Percentiles rank a stretch among this genome's conserved stretches.
Conservation (phyloP, 2,797 vertebrate species). For the Rhabdomys pumilio region DNA sequence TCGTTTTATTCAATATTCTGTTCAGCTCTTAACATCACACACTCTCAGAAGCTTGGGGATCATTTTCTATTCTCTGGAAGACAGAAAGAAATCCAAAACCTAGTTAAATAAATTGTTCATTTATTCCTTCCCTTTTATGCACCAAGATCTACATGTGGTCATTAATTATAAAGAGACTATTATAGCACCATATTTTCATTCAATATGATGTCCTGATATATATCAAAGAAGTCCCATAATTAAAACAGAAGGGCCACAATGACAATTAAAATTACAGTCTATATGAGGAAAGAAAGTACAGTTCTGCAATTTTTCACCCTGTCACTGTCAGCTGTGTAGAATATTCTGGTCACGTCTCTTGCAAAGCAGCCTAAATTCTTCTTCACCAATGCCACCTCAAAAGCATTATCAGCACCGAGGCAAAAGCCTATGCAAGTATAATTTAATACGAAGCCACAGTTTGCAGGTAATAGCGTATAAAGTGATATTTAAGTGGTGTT, state of each 20-base stretch:
- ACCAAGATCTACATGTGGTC: slow-evolving; percentile 93
- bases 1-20: slow-evolving; percentile 90
- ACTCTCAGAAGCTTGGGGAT: slow-evolving; percentile 89
- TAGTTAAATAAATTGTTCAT: slow-evolving; percentile 95
- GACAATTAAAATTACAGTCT: slow-evolving; percentile 95
- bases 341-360: slow-evolving; percentile 93
- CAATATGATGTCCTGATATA: slow-evolving; percentile 93
- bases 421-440: slow-evolving; percentile 99
- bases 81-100: slow-evolving; percentile 92
- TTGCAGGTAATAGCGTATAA: slow-evolving; percentile 99
- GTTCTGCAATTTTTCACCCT: slow-evolving; percentile 94
- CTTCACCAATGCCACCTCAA: slow-evolving; percentile 93
- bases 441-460: slow-evolving; percentile 99
- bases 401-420: slow-evolving; percentile 97
- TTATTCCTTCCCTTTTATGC: slow-evolving; percentile 93
- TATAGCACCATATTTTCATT: slow-evolving; percentile 95
- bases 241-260: slow-evolving; percentile 94
- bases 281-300: slow-evolving; percentile 93
- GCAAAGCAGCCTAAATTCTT: slow-evolving; percentile 94
- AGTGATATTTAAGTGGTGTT: slow-evolving; percentile 99
- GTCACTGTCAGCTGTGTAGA: slow-evolving; percentile 91
- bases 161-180: slow-evolving; percentile 95
- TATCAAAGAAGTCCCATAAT: slow-evolving; percentile 94
- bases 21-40: slow-evolving; percentile 89
- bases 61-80: slow-evolving; percentile 92